These are phyloP conservation scores for Acromyrmex heyeri DNA, from an alignment of 1,140 invertebrate species.

Conservation along the genomic window DNA sequence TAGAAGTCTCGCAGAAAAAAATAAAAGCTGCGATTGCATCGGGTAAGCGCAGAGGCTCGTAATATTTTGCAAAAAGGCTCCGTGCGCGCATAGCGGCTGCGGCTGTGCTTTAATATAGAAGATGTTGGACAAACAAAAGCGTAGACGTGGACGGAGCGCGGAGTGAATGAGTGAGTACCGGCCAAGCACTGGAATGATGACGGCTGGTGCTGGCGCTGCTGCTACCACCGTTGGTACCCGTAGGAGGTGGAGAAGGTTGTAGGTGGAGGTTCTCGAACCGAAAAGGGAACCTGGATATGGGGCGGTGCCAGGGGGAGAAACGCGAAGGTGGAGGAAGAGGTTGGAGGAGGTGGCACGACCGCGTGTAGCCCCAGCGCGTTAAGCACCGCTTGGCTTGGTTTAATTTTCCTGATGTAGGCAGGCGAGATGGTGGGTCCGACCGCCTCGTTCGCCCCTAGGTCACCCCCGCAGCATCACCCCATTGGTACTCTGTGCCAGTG, in stretches of 20 bases:
- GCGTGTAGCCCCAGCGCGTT: constrained; percentile 86
- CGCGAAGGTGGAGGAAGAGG: constrained; percentile 71
- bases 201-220: constrained; percentile 67
- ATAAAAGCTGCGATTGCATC: constrained; percentile 68
- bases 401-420: constrained; percentile 87
- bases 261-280: constrained; percentile 72
- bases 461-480: constrained; percentile 79
- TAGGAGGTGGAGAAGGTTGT: constrained; percentile 62
- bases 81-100: constrained; percentile 53
- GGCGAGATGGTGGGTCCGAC: constrained; percentile 82
- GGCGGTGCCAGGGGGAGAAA: constrained; percentile 23
- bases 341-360: constrained; percentile 79
- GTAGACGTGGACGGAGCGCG: constrained; percentile 80
- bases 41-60: constrained; percentile 58
- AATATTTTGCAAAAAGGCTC: constrained; percentile 76
- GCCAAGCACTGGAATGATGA: constrained; percentile 71
- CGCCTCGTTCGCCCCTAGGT: constrained; percentile 81
- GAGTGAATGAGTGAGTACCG: constrained; percentile 81
- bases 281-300: constrained; percentile 73
- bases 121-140: constrained; percentile 86
- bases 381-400: constrained; percentile 87
- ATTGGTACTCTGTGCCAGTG: constrained; percentile 72
- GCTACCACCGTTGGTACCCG: constrained; percentile 62
- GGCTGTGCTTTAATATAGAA: constrained; percentile 84
- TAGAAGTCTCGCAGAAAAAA: constrained; percentile 23